Evolutionary conservation across 1,140 invertebrate genomes (phyloP).

Genomic region (Drosophila pallidifrons): DNA sequence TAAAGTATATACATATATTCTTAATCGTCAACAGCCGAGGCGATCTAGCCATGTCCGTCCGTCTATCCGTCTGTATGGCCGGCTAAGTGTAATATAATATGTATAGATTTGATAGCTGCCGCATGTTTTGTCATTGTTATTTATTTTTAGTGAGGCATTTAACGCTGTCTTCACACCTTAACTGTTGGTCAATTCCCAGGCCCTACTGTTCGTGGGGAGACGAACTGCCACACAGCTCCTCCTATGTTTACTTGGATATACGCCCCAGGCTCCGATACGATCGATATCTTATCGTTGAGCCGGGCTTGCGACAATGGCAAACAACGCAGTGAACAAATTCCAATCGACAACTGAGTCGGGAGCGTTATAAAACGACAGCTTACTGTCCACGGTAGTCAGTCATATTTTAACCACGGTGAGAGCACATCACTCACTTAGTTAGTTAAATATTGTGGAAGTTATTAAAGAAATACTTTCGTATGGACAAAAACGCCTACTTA

Average conservation of each 20-base stretch:
- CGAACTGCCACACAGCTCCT: not conserved
- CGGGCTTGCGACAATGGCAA: conserved; percentile 26
- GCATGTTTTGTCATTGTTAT: not conserved
- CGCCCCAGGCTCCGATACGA: conserved; percentile 8
- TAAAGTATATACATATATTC: too few species aligned
- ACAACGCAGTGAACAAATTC: conserved; percentile 6
- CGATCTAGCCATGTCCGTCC: too few species aligned
- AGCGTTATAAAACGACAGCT: conserved; percentile 33
- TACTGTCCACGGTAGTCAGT: conserved; percentile 16
- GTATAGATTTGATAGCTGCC: too few species aligned
- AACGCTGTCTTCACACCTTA: conserved; percentile 10
- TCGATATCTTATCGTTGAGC: conserved; percentile 27
- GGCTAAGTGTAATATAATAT: too few species aligned
- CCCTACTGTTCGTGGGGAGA: not conserved
- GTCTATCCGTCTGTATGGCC: too few species aligned
- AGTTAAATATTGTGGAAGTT: not conserved
- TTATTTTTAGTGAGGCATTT: not conserved
- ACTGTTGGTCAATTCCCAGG: not conserved
- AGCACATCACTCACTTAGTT: conserved; percentile 1
- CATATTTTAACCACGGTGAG: conserved; percentile 6
- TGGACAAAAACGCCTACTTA: not conserved
- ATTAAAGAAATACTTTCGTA: too few species aligned
- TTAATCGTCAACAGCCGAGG: too few species aligned
- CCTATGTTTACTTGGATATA: conserved; percentile 19
- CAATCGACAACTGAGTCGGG: conserved; percentile 14